Evolutionary conservation across 2,113 vertebrate species (phyloP), one percentile per base, ranked within the genome.

Genomic region (Indri indri): DNA sequence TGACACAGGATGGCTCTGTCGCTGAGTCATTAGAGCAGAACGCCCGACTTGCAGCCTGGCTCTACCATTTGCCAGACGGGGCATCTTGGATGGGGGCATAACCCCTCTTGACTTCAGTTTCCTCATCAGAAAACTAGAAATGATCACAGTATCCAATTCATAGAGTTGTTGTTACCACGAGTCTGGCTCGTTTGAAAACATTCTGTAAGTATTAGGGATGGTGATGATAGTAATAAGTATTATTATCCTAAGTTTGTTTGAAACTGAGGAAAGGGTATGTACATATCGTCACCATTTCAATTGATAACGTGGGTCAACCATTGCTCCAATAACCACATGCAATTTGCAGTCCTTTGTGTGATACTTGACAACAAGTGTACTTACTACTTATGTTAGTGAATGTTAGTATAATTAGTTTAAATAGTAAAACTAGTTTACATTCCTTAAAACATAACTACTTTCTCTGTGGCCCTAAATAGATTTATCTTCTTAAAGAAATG

Each of bases 181-280:
- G 22, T 40, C 63, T 88, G 42, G 32, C 52, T 95, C 52, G 34
- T 52, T 92, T 82, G 37, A 45, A 95, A 94, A 59, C 18, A 50
- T 18, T 57, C 18, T 8, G 1, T 52, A 52, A 16, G 22, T 73
- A 25, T 54, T 74, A 61, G 68, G n/a, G 25, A 66, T n/a, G 11
- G 1, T 47, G n/a, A 20, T 8, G 68, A 47, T 37, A 40, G 74
- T 40, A 40, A 73, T 32, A 52, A 45, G 14, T 4, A n/a, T 65
- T 12, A 50, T 57, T 71, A 74, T 32, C 40, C 17, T 61, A n/a
- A 4, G 34, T 57, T 45, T 89, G 8, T 66, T 66, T 77, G 68
- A 87, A 66, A 68, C 34, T 73, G 23, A 54, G 32, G 11, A 71
- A n/a, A 83, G 61, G 30, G 20, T 54, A 25, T 52, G 2, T 66